A percentile compares a stretch with the other conserved stretches of the same genome.
Evolutionary conservation across 2,113 vertebrate genomes (phyloP).

Genomic region (Centropristis striata): DNA sequence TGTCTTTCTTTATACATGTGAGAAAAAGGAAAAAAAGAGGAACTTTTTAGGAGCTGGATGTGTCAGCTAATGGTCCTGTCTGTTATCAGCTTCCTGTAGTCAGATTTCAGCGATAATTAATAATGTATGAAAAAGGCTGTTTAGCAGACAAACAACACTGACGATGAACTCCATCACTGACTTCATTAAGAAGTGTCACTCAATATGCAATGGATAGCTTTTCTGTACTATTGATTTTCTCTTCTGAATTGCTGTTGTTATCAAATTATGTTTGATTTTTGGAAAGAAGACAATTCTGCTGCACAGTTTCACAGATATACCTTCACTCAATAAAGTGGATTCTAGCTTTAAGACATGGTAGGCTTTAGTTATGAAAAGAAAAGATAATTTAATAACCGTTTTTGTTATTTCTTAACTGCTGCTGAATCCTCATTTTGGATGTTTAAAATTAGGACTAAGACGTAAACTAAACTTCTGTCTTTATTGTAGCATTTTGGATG

Average conservation of each 20-base stretch:
- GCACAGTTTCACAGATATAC: not conserved
- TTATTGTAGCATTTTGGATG: not conserved
- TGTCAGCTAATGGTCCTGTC: slow-evolving; percentile 13
- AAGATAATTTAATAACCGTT: too few species aligned
- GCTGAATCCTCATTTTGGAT: too few species aligned
- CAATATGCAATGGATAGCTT: not conserved
- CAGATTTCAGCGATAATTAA: slow-evolving; percentile 58
- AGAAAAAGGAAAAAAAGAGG: not conserved
- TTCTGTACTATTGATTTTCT: not conserved
- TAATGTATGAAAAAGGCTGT: slow-evolving; percentile 55
- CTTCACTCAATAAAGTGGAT: not conserved
- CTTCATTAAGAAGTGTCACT: slow-evolving; percentile 49
- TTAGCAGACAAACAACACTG: slow-evolving; percentile 45
- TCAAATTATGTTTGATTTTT: not conserved
- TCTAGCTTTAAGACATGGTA: too few species aligned
- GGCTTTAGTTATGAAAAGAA: not conserved
- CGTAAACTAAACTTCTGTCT: too few species aligned
- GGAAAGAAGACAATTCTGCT: not conserved
- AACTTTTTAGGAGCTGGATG: slow-evolving; percentile 5
- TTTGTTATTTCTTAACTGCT: too few species aligned
- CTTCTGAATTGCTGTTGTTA: not conserved
- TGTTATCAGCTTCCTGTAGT: slow-evolving; percentile 39
- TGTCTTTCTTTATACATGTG: not conserved
- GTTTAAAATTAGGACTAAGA: not conserved
- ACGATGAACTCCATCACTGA: slow-evolving; percentile 16